These are phyloP conservation scores for Drosophila prolongata DNA, from an alignment of 2,888 invertebrate species.

Conservation along the genomic window DNA sequence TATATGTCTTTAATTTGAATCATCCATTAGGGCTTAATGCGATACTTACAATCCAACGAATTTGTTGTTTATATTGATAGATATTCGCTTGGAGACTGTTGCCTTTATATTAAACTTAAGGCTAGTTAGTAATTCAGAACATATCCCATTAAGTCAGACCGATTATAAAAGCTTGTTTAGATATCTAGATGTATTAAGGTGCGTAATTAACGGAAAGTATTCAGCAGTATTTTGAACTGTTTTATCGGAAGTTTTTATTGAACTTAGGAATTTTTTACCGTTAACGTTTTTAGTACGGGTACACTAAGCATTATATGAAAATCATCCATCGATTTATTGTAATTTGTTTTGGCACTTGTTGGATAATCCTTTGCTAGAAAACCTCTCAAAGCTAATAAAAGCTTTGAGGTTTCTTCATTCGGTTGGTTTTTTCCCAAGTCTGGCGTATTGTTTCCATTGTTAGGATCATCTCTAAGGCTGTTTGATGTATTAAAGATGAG, in stretches of 20 bases:
- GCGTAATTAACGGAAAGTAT: slow-evolving; percentile 20
- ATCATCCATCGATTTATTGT: not conserved
- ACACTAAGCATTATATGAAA: not conserved
- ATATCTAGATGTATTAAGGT: not conserved
- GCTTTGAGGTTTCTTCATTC: not conserved
- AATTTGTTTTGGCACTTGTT: not conserved
- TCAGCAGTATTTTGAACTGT: too few species aligned
- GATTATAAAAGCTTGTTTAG: slow-evolving; percentile 3
- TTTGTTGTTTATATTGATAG: too few species aligned
- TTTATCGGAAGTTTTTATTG: not conserved
- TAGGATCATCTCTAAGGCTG: not conserved
- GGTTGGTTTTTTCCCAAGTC: not conserved
- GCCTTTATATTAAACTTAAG: too few species aligned
- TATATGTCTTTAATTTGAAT: too few species aligned
- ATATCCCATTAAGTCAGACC: not conserved
- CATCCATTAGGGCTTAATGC: too few species aligned
- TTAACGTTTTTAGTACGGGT: not conserved
- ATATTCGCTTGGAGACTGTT: too few species aligned
- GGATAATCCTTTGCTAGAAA: not conserved
- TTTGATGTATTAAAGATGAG: not conserved
- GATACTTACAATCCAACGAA: too few species aligned
- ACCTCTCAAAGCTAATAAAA: too few species aligned
- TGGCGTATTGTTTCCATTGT: not conserved
- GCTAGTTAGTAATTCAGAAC: not conserved
- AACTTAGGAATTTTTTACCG: not conserved